These are phyloP conservation scores for Eupithecia subfuscata DNA, from an alignment of 2,888 invertebrate genomes.

Conservation along the genomic window DNA sequence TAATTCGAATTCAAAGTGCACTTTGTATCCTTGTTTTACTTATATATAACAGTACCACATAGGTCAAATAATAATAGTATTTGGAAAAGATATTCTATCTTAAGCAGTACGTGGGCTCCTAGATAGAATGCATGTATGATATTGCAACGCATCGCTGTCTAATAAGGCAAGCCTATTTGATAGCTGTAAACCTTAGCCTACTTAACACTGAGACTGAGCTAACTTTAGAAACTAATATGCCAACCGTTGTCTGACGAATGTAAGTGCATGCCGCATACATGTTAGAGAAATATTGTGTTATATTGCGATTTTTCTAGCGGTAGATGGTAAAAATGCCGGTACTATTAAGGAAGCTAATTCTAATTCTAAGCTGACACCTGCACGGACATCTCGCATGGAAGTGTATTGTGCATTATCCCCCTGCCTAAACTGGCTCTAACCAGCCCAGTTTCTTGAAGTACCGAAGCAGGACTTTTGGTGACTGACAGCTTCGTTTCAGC, in stretches of 20 bases:
- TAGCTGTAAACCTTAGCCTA: slow-evolving; percentile 66
- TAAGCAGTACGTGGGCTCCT: slow-evolving; percentile 26
- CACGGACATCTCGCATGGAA: too few species aligned
- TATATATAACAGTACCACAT: too few species aligned
- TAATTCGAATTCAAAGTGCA: too few species aligned
- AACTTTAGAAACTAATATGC: slow-evolving; percentile 19
- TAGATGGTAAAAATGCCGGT: not conserved
- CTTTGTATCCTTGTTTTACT: too few species aligned
- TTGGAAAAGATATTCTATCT: slow-evolving; percentile 10
- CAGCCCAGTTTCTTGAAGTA: too few species aligned
- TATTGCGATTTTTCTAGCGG: not conserved
- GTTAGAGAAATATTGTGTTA: slow-evolving; percentile 1
- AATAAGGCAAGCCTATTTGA: slow-evolving; percentile 56
- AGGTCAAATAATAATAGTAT: not conserved
- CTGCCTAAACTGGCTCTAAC: too few species aligned
- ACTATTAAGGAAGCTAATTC: not conserved
- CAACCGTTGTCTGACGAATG: slow-evolving; percentile 10
- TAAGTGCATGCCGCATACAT: not conserved
- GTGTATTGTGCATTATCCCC: too few species aligned
- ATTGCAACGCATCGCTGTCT: slow-evolving; percentile 52
- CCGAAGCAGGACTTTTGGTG: too few species aligned
- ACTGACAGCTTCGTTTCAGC: too few species aligned
- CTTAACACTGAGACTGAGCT: slow-evolving; percentile 38
- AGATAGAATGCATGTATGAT: slow-evolving; percentile 38
- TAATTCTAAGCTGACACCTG: too few species aligned